Base-by-base conservation (phyloP, 2,797 vertebrate genomes). In the Melanotaenia trifasciata region DNA sequence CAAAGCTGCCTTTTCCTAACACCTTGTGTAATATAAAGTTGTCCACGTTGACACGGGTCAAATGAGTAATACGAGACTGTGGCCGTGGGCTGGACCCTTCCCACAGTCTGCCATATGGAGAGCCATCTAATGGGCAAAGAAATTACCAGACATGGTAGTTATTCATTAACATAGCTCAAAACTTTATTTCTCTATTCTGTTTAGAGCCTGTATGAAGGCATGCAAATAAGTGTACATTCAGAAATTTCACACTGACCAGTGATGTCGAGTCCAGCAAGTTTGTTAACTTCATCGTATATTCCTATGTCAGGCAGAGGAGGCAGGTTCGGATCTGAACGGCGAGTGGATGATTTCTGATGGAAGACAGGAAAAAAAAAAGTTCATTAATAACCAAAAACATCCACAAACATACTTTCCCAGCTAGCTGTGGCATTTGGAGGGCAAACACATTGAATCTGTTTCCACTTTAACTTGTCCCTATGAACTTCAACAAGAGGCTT, bases 1-100 rank as follows among this genome's bases (percentile, higher is more conserved):
- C 98, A 79, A 99, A 99, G 91, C 98, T 99, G 87, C 98, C 98
- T 94, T 99, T 99, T 71, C 98, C 98, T 71, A 99, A 93, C 51
- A 99, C 96, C 92, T 99, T 99, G 80, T 97, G 96, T 83, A 99
- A 96, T 76, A 91, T 73, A 75, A 99, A 99, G 87, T 96, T 94
- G 43, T 98, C 96, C 2, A 96, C 92, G 47, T 91, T 96, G 90
- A 98, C 90, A 45, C 76, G 94, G 11, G 94, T 95, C 79, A 96
- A 84, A 75, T 94, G 95, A 9, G 85, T 91, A 68, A 95, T 77
- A 38, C 91, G 93, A 9, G 94, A 81, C 30, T 86, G 84, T 0
- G 94, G 89, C n/a, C 64, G 83, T 13, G 93, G 92, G 74, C 74
- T 85, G 75, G 86, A 91, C 1, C 94, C 96, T 61, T 98, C 97